Percentiles rank a stretch among this genome's conserved stretches.
Evolutionary conservation across 2,113 vertebrate species (phyloP).

Genomic region (Hipposideros armiger): DNA sequence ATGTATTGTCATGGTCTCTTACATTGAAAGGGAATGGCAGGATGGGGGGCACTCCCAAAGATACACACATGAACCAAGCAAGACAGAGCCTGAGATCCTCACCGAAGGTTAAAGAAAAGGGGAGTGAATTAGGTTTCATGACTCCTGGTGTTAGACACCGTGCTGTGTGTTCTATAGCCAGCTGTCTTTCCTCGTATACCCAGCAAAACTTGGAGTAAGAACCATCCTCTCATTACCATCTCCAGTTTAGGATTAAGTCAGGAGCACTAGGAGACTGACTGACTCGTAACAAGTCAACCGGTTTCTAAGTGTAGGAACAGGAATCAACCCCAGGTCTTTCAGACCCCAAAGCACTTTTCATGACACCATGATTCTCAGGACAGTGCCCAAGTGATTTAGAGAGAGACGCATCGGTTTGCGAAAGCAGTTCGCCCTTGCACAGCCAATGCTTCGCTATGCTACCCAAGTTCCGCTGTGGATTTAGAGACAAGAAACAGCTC

Average conservation of each 20-base stretch:
- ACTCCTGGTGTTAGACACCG: neutral
- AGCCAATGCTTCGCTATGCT: neutral
- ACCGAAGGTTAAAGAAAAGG: neutral
- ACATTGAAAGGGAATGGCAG: neutral
- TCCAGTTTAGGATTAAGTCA: neutral
- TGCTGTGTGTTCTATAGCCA: too few species aligned
- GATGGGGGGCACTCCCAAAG: neutral
- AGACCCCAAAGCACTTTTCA: neutral
- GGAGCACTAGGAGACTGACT: neutral
- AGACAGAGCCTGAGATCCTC: neutral
- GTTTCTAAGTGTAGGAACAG: neutral
- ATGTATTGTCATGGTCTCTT: slow-evolving; percentile 15
- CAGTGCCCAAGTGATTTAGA: neutral
- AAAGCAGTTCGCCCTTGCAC: neutral
- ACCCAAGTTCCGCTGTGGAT: slow-evolving; percentile 26
- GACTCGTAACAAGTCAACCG: neutral
- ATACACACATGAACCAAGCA: neutral
- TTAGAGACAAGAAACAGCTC: slow-evolving; percentile 58
- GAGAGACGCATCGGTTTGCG: neutral
- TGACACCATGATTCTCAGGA: neutral
- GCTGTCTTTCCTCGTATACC: neutral
- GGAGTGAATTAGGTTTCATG: neutral
- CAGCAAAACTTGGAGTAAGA: neutral
- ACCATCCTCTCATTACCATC: neutral
- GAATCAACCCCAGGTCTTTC: neutral